phyloP scores from a whole-genome alignment of 1,140 invertebrate genomes.

The Rhopalosiphum maidis region DNA sequence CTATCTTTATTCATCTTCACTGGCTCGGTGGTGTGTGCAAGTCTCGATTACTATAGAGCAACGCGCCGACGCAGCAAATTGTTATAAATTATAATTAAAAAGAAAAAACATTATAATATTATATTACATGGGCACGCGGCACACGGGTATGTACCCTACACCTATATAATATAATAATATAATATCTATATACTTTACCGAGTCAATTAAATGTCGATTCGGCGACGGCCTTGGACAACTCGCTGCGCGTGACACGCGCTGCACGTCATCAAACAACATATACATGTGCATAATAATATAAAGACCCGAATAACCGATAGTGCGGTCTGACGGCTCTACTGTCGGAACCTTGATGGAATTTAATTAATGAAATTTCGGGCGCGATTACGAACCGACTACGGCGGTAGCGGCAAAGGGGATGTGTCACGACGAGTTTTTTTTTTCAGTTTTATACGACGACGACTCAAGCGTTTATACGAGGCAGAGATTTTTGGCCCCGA shows the following conservation, averaged over 20 bases:
- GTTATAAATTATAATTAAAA: slow-evolving; percentile 5
- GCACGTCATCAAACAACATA: not conserved
- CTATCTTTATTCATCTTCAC: not conserved
- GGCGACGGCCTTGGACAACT: slow-evolving; percentile 18
- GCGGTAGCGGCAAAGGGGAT: not conserved
- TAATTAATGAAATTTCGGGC: slow-evolving; percentile 37
- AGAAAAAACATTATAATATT: not conserved
- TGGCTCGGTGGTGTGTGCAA: not conserved
- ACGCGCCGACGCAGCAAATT: not conserved
- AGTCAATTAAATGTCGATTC: slow-evolving; percentile 18
- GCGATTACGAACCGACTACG: not conserved
- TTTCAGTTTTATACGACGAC: not conserved
- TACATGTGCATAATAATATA: not conserved
- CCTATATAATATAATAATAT: too few species aligned
- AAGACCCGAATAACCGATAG: not conserved
- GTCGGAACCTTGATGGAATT: slow-evolving; percentile 36
- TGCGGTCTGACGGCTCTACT: not conserved
- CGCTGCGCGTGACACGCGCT: slow-evolving; percentile 22
- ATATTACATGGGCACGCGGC: not conserved
- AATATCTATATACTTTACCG: not conserved
- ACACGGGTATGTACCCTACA: not conserved
- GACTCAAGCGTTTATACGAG: not conserved
- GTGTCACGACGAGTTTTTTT: slow-evolving; percentile 44
- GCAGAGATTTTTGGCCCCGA: not conserved
- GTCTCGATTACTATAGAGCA: not conserved